Evolutionary conservation across 2,888 invertebrate genomes (phyloP), one percentile per base, ranked within the genome.

Genomic region (Meandrusa payeni): DNA sequence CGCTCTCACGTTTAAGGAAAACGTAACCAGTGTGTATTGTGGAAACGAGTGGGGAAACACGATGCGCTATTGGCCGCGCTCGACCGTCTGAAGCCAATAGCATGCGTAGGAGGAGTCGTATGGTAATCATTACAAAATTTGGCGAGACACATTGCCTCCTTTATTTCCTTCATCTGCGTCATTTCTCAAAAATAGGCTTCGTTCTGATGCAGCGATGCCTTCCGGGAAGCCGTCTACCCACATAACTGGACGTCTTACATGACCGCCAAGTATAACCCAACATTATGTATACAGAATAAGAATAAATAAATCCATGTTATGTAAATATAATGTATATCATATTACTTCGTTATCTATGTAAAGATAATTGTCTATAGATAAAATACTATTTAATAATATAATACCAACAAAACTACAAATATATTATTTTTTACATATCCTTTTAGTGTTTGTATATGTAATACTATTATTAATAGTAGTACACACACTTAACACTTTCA

Each of bases 71-170:
- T 86, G 85, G 85, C 56, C 64, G 76, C 66, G 60, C 64, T 61
- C 50, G 48, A 52, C 59, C 71, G 75, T 64, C 61, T 64, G 63
- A 76, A 69, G 65, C 85, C 85, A 85, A 85, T 83, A 54, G 81
- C 77, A 70, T 52, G 61, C 57, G 70, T 70, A 83, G 85, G 85
- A 78, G 85, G 85, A 72, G 83, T 57, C 78, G 70, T 55, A 52
- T 57, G 57, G 59, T 59, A 70, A 63, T 63, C 64, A 68, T 64
- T 65, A 68, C 57, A 63, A 80, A 83, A 67, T 82, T 82, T 64
- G 69, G 71, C 65, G 69, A 74, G 73, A 74, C 66, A 64, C 59
- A 65, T 61, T 59, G 57, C 61, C 64, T 65, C 59, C 71, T 67
- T 68, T 68, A 51, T 48, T 70, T 61, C 59, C 51, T 49, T 52